Percentiles rank a stretch among this genome's conserved stretches.
phyloP scores from a whole-genome alignment of 2,113 vertebrate genomes.

The Acrocephalus arundinaceus region DNA sequence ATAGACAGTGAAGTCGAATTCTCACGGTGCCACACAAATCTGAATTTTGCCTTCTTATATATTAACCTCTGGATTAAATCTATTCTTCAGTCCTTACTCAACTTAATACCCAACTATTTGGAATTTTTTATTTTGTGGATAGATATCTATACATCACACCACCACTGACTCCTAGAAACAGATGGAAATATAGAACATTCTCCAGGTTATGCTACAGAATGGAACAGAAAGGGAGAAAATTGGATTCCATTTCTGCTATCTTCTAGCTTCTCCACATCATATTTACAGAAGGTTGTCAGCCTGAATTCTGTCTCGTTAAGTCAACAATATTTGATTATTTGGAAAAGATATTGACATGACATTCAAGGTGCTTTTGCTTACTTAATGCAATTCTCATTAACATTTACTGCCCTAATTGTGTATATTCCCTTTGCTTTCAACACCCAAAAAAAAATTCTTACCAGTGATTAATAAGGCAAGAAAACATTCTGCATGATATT shows the following conservation, averaged over 20 bases:
- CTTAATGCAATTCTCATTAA: conserved; percentile 7
- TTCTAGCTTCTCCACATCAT: not conserved
- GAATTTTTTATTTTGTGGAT: not conserved
- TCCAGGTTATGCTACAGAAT: not conserved
- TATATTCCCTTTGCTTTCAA: conserved; percentile 22
- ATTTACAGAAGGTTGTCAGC: not conserved
- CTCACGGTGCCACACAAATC: not conserved
- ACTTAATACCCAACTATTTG: too few relatives aligned
- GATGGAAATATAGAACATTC: not conserved
- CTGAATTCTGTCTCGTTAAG: not conserved
- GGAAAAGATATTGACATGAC: not conserved
- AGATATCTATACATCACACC: not conserved
- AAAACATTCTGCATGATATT: not conserved
- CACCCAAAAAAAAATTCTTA: not conserved
- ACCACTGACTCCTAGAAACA: not conserved
- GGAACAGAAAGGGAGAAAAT: not conserved
- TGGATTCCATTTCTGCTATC: not conserved
- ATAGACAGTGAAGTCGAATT: not conserved
- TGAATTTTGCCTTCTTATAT: not conserved
- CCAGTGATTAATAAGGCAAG: not conserved
- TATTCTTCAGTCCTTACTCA: not conserved
- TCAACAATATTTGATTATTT: not conserved
- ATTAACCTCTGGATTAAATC: not conserved
- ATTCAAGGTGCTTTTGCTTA: conserved; percentile 6
- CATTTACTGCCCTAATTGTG: not conserved